Evolutionary conservation across 2,113 vertebrate species (phyloP).

Genomic region (Crypturellus undulatus): DNA sequence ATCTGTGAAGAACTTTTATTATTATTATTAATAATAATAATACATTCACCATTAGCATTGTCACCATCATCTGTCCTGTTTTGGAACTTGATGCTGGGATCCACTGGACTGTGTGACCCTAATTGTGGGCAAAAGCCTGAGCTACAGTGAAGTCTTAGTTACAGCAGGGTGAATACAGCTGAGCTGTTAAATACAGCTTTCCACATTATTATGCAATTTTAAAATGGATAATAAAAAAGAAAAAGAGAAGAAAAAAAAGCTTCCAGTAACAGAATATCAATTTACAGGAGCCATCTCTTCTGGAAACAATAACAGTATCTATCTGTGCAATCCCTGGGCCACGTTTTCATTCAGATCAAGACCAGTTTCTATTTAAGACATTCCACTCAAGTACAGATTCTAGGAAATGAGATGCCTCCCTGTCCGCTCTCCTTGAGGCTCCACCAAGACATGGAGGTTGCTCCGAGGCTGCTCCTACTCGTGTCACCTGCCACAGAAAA

Average conservation of each 20-base stretch:
- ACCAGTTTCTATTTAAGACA: slow-evolving; percentile 7
- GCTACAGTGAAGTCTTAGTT: not conserved
- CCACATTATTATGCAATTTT: slow-evolving; percentile 1
- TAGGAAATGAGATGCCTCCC: not conserved
- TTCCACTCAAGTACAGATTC: slow-evolving; percentile 20
- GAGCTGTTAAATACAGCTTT: slow-evolving; percentile 32
- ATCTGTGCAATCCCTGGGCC: not conserved
- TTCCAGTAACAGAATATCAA: slow-evolving; percentile 42
- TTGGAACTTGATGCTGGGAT: not conserved
- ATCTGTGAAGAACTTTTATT: not conserved
- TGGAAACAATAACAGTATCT: slow-evolving; percentile 65
- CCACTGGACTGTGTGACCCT: not conserved
- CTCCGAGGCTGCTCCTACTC: not conserved
- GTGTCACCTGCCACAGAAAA: not conserved
- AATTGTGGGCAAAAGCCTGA: not conserved
- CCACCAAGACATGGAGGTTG: not conserved
- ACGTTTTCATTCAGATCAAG: slow-evolving; percentile 32
- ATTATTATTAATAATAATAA: not conserved
- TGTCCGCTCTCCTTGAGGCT: not conserved
- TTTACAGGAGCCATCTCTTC: slow-evolving; percentile 32
- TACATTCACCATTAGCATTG: not conserved
- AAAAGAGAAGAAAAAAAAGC: not conserved
- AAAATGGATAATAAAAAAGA: not conserved
- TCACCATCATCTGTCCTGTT: not conserved
- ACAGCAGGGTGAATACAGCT: not conserved